A percentile compares a stretch with the other conserved stretches of the same genome.
Evolutionary conservation across 2,113 vertebrate species (phyloP).

Genomic region (Paramormyrops kingsleyae): DNA sequence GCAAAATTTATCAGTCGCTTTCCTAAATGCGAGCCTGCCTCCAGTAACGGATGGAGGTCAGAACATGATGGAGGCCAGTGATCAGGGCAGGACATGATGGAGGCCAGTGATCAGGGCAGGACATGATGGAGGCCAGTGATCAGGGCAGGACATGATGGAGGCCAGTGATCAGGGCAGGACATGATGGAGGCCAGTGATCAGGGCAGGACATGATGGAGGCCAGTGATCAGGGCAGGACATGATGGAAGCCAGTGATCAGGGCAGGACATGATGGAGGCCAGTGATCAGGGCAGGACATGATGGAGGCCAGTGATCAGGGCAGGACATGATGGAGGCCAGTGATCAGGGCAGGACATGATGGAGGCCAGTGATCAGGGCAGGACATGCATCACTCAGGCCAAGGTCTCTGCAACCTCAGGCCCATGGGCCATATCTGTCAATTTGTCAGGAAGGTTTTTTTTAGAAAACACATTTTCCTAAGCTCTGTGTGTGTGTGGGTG

Average conservation of each 20-base stretch:
- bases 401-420: background rate
- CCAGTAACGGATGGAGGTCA: background rate
- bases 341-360: background rate
- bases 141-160: too few relatives aligned
- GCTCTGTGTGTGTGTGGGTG: background rate
- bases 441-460: background rate
- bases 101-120: too few relatives aligned
- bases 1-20: background rate
- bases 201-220: background rate
- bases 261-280: too few relatives aligned
- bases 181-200: too few relatives aligned
- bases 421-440: background rate
- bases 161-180: too few relatives aligned
- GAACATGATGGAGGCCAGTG: background rate
- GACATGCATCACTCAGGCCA: background rate
- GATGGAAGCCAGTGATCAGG: background rate
- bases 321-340: background rate
- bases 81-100: background rate
- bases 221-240: background rate
- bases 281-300: background rate
- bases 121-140: too few relatives aligned
- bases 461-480: background rate
- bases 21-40: background rate
- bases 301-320: background rate
- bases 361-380: too few relatives aligned